Evolutionary conservation across 2,797 vertebrate genomes (phyloP), one percentile per base, ranked within the genome.

Genomic region (Takifugu ocellatus): DNA sequence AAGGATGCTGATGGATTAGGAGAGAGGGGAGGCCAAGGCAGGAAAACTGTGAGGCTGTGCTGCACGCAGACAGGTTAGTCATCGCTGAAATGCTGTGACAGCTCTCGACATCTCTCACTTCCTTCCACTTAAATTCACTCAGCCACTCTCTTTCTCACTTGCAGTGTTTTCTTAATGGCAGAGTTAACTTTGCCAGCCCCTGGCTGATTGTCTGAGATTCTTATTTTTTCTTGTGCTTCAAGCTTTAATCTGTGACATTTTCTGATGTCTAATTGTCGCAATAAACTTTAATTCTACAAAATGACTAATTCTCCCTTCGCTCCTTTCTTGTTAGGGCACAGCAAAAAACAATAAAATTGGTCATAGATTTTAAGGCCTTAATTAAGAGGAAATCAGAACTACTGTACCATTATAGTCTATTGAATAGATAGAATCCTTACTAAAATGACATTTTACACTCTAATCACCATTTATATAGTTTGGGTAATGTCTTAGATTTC

Each of bases 201-300:
- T 16, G 51, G 63, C 68, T 68, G 66, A 67, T 9, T 12, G 44
- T 58, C 61, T 25, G 31, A 67, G 57, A 66, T 48, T 46, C 63
- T 58, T 59, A 45, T 51, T 58, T 58, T 21, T 21, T 49, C 44
- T 65, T 42, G 71, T 25, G 31, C 63, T 74, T 54, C 14, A 66
- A 45, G 51, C 15, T 24, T 61, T 55, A 31, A 56, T 56, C 14
- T 56, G 51, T 36, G 17, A 56, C 5, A 49, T 51, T 61, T 56
- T 59, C 17, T 42, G 21, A 45, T 31, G 48, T 54, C 44, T 56
- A 61, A 25, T 56, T 44, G 43, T 17, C 7, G 43, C 43, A 44
- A 17, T 44, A 44, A 6, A 44, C n/a, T 17, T 44, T 44, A 44
- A 17, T 44, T 17, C 43, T 7, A 44, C 6, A 17, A 44, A 17